Base-by-base conservation (phyloP, 2,113 vertebrate genomes). In the Sinocyclocheilus anshuiensis region DNA sequence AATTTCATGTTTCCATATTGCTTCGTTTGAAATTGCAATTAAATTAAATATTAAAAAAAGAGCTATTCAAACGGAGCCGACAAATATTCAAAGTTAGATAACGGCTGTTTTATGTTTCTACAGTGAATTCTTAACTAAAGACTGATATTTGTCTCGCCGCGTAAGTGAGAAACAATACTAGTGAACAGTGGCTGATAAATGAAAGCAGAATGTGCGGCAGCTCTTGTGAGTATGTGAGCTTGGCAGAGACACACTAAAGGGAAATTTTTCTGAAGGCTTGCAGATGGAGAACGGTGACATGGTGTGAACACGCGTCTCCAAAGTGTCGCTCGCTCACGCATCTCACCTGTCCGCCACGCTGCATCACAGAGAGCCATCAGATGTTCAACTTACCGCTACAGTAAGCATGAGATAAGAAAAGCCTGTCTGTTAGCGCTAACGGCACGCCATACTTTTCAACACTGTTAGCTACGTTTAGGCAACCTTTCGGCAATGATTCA, bases 281-380 rank as follows among this genome's bases (percentile, higher is more conserved):
- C 94, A 95, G 94, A 95, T 94, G 94, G 94, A 92, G 90, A 92
- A 90, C 88, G 93, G 89, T 93, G 94, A 94, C 94, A 93, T 81
- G 90, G 94, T 88, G 94, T 93, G 94, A 94, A 93, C 92, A 91
- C 90, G 76, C 92, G 84, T 94, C 92, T 93, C 89, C 92, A 91
- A 93, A 94, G 93, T 92, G 94, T 92, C 89, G 91, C 92, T 91
- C 83, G 87, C 92, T 85, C 89, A 93, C 92, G 91, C 93, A 91
- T 94, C 94, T 95, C 93, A 95, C 94, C 94, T 95, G 94, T 95
- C 94, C 93, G 93, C 94, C 91, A 89, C 81, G 88, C 90, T 90
- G 90, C 88, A 91, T 94, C 93, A 93, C 91, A 90, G 91, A 89
- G 81, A 92, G 92, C 92, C 93, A 93, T 95, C 94, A 95, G 94